phyloP scores from a whole-genome alignment of 2,113 vertebrate genomes.

The Nerophis lumbriciformis region DNA sequence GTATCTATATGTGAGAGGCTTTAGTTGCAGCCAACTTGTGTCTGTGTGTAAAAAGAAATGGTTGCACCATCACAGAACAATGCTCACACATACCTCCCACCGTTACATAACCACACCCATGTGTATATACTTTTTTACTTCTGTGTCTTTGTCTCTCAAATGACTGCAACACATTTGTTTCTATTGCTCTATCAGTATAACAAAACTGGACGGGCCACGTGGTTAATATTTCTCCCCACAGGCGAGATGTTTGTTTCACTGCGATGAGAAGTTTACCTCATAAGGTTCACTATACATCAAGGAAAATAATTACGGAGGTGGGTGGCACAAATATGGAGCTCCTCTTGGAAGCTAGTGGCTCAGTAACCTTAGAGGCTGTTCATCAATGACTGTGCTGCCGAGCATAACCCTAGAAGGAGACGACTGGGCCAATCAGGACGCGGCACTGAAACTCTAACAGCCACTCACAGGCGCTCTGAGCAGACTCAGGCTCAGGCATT shows the following conservation, averaged over 20 bases:
- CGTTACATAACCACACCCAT: background rate
- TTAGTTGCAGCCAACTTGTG: background rate
- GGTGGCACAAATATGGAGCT: conserved; percentile 8
- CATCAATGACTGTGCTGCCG: conserved; percentile 3
- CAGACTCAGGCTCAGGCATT: conserved; percentile 1
- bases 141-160: background rate
- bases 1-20: background rate
- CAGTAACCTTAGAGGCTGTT: background rate
- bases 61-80: background rate
- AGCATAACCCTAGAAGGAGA: conserved; percentile 14
- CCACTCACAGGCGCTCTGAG: background rate
- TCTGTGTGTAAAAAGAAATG: background rate
- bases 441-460: background rate
- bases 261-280: conserved; percentile 3
- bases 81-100: background rate
- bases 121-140: background rate
- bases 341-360: background rate
- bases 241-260: background rate
- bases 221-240: background rate
- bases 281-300: conserved; percentile 10
- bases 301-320: background rate
- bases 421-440: conserved; percentile 3
- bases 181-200: background rate
- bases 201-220: background rate
- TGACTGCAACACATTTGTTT: background rate